Evolutionary conservation across 2,888 invertebrate species (phyloP), one percentile per base, ranked within the genome.

Genomic region (Drosophila eohydei): DNA sequence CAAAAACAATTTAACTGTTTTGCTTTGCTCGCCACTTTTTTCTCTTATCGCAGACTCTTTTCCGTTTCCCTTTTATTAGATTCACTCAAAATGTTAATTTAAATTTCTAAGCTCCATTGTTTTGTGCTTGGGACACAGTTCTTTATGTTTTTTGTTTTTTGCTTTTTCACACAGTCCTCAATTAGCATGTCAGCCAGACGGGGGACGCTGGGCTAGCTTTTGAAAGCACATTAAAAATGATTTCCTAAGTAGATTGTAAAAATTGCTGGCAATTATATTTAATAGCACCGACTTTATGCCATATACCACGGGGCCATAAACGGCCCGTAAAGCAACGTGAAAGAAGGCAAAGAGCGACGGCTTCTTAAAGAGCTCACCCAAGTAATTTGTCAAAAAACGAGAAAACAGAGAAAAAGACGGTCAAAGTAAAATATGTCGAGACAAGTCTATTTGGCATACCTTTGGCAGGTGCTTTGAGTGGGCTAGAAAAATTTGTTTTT

Each of bases 191-290:
- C 41, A 55, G 55, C 16, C 36, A 32, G 64, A 40, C 41, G 48
- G 46, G 50, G 14, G 7, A 14, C 0, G 44, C 5, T 4, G 32
- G 28, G 11, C 12, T 6, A 58, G 43, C 72, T 59, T 74, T 75
- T 71, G 69, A 57, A 75, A 65, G 80, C 63, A 62, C 88, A 88
- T 85, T 85, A 74, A 83, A 85, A 83, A 88, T 85, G 88, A 85
- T 85, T 85, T 81, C 67, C 83, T 75, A 85, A 88, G 88, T 85
- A 88, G 83, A 85, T 88, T 81, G 83, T 75, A 77, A 88, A 85
- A 88, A 85, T 88, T 71, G 83, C 83, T 75, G 69, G 71, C 88
- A 88, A 85, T 85, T 85, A 85, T 81, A 85, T 85, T 85, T 88
- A 85, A 85, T 85, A 72, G 84, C 79, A 38, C 34, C 65, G 77